Base-by-base conservation (phyloP, 2,113 vertebrate species). In the Hippoglossus stenolepis region DNA sequence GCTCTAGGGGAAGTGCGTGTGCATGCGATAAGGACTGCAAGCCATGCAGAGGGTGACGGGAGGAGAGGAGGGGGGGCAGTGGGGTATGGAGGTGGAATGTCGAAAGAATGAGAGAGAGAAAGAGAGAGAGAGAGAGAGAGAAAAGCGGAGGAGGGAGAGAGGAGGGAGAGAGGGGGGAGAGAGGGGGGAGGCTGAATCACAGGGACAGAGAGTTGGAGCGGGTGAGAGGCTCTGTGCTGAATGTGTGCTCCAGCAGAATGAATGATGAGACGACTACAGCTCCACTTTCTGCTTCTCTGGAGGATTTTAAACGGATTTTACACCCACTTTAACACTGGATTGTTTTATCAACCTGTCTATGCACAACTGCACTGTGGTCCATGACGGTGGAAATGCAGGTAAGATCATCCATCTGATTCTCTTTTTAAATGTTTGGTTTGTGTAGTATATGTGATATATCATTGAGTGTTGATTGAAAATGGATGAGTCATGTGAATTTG, bases 141-240 rank as follows among this genome's bases (percentile, higher is more conserved):
- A 63, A 76, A 63, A 28, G 74, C 35, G 54, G 76, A 73, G 54
- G 79, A 69, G 60, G 62, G 45, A 60, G 87, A 69, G 43, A 53
- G 75, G 62, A 75, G 81, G 73, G 73, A 73, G 35, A 63, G 76
- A 75, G 54, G 79, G 66, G 57, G 62, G 51, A 60, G 87, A 69
- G 43, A 47, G 75, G 31, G 70, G 62, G 73, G 81, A 70, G 75
- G 65, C 74, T 84, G 88, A 85, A 80, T 78, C 77, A 71, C 70
- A 84, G 54, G n/a, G 72, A 80, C 75, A 81, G 38, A 80, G 85
- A 75, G 73, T 72, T 31, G 51, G 71, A 79, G 78, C 62, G 63
- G 62, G 69, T 72, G 62, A 80, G 65, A 69, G 21, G 65, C 73
- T 84, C 65, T 68, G 57, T 63, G 70, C 62, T 82, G 69, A 31